phyloP scores from a whole-genome alignment of 1,140 invertebrate species.

The Drosophila willistoni region DNA sequence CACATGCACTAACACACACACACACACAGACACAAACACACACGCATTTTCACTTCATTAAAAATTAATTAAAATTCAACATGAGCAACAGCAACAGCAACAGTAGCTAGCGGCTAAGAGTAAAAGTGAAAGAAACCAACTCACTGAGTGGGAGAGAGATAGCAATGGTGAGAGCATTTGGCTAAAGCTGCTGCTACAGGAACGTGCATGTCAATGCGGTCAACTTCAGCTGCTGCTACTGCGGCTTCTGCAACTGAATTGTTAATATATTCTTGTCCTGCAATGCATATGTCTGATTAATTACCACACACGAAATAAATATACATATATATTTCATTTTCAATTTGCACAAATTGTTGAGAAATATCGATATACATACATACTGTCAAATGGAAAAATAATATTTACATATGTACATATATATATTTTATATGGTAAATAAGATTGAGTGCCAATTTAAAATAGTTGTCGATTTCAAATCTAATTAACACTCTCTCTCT shows the following conservation, averaged over 20 bases:
- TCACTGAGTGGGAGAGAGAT: not conserved
- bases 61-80: conserved; percentile 77
- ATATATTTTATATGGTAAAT: no score
- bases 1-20: conserved; percentile 12
- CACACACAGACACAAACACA: conserved; percentile 19
- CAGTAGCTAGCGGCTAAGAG: not conserved
- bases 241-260: not conserved
- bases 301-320: not conserved
- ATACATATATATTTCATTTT: not conserved
- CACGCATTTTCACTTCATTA: conserved; percentile 54
- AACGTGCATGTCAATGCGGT: conserved; percentile 12
- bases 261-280: not conserved
- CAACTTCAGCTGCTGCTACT: not conserved
- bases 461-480: no score
- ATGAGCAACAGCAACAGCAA: conserved; percentile 37
- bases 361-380: not conserved
- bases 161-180: not conserved
- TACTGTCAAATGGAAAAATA: not conserved
- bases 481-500: no score
- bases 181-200: conserved; percentile 1
- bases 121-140: not conserved
- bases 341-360: not conserved
- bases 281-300: conserved; percentile 1
- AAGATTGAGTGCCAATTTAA: no score
- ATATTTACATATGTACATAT: no score